These are phyloP conservation scores for Semaprochilodus insignis DNA, from an alignment of 2,797 vertebrate species.

Conservation along the genomic window DNA sequence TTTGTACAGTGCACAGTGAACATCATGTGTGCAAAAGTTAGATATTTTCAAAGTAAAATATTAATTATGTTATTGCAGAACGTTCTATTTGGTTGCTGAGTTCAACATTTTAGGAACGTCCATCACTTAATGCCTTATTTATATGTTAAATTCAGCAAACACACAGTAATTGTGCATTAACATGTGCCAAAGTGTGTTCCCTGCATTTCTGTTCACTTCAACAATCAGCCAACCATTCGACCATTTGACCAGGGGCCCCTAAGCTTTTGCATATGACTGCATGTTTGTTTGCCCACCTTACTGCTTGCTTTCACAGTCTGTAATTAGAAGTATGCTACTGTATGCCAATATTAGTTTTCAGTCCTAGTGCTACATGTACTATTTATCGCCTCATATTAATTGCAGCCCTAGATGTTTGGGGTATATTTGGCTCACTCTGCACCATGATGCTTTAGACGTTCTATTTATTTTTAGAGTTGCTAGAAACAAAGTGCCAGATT, in stretches of 20 bases:
- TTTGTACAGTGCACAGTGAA: neutral
- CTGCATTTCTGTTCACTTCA: too few relatives aligned
- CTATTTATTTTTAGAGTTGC: conserved; percentile 10
- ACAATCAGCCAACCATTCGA: too few relatives aligned
- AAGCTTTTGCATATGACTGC: too few relatives aligned
- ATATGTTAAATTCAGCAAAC: too few relatives aligned
- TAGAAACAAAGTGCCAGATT: conserved; percentile 29
- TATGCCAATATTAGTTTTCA: conserved; percentile 3
- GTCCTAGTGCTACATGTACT: neutral
- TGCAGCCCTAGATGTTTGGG: neutral
- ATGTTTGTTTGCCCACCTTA: neutral
- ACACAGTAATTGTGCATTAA: too few relatives aligned
- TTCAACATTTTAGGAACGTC: neutral
- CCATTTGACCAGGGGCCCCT: too few relatives aligned
- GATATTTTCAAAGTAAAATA: too few relatives aligned
- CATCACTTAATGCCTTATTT: neutral
- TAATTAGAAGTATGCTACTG: neutral
- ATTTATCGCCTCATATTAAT: neutral
- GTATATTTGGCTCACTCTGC: conserved; percentile 11
- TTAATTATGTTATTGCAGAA: too few relatives aligned
- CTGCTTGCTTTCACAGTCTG: neutral
- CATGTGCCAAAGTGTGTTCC: too few relatives aligned
- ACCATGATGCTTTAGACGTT: neutral
- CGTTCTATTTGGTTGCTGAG: too few relatives aligned
- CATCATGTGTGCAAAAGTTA: neutral